Conservation (phyloP, 2,888 invertebrate genomes). For the Alviniconcha strummeri region DNA sequence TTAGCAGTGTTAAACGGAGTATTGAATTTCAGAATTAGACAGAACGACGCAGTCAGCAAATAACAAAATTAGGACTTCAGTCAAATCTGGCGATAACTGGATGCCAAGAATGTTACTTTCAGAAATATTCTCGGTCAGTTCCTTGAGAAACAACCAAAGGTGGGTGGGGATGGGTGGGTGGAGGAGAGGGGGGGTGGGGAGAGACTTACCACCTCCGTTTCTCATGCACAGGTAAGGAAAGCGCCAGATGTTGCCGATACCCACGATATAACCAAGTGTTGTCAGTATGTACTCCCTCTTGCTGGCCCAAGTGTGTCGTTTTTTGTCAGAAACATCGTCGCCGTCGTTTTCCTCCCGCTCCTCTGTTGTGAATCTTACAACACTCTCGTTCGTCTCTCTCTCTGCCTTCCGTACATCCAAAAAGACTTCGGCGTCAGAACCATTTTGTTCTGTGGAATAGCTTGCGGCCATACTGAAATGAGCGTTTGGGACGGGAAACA, state of each 20-base stretch:
- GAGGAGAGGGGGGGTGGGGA: not conserved
- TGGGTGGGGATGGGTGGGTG: no score
- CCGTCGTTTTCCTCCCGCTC: no score
- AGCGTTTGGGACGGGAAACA: no score
- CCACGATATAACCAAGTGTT: slow-evolving; percentile 14
- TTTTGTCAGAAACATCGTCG: not conserved
- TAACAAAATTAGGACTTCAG: not conserved
- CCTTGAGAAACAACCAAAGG: not conserved
- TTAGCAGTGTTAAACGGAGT: no score
- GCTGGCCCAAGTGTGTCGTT: not conserved
- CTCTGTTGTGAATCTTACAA: no score
- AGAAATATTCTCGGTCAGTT: not conserved
- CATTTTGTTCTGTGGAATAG: no score
- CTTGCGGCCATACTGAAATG: no score
- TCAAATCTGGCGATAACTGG: not conserved
- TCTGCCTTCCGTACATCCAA: no score
- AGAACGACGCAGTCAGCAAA: not conserved
- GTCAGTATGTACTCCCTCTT: slow-evolving; percentile 22
- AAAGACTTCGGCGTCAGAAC: no score
- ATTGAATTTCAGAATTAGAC: not conserved
- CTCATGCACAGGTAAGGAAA: slow-evolving; percentile 19
- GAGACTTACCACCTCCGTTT: slow-evolving; percentile 18
- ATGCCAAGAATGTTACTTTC: not conserved
- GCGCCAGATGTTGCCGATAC: slow-evolving; percentile 27
- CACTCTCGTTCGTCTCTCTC: no score